phyloP scores from a whole-genome alignment of 2,113 vertebrate genomes.

The Antigone vipio region DNA sequence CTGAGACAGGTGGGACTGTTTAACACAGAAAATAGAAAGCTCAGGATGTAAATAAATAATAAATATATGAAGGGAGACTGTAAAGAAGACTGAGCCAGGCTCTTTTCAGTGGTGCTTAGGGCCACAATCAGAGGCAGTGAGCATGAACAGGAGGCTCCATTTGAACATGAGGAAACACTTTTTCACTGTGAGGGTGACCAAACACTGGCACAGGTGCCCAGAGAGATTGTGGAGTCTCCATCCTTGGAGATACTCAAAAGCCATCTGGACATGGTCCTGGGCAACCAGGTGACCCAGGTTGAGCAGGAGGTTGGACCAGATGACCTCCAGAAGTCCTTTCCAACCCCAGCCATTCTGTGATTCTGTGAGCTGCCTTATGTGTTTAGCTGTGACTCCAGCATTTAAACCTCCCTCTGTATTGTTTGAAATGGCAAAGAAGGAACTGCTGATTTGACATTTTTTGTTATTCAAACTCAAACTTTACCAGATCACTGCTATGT shows the following conservation, averaged over 20 bases:
- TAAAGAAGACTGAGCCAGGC: background rate
- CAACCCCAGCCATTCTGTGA: background rate
- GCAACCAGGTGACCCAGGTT: background rate
- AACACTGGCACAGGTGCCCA: background rate
- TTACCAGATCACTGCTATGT: background rate
- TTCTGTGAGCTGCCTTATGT: background rate
- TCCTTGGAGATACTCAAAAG: background rate
- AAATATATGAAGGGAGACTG: background rate
- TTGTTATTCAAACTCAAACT: conserved; percentile 5
- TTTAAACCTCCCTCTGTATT: background rate
- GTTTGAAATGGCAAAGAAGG: background rate
- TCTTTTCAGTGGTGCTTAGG: background rate
- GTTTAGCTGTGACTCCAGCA: background rate
- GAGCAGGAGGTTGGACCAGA: background rate
- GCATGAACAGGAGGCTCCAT: background rate
- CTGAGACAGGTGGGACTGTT: background rate
- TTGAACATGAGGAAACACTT: background rate
- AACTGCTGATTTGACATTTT: background rate
- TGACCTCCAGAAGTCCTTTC: background rate
- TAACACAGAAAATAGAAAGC: background rate
- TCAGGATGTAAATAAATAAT: background rate
- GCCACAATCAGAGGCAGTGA: background rate
- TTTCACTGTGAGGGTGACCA: background rate
- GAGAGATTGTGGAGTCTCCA: background rate
- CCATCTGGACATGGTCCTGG: background rate